Evolutionary conservation across 2,797 vertebrate genomes (phyloP).

Genomic region (Karalla daura): DNA sequence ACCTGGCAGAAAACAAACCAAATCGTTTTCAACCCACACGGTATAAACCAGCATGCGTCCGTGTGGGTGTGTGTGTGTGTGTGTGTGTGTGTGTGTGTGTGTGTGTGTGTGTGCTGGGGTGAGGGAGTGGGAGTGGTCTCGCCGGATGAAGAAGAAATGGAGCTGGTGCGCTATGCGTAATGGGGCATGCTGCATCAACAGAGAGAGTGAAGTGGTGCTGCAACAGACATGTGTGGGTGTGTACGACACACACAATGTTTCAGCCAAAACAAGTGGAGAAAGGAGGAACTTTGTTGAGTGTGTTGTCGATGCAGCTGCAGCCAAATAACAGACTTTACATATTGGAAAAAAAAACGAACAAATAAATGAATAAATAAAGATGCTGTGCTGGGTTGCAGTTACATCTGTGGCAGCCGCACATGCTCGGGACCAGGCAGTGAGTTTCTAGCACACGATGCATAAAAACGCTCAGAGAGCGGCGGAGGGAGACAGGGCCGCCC

Average conservation of each 20-base stretch:
- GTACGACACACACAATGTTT: slow-evolving; percentile 37
- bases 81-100: too few species aligned
- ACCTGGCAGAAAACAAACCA: slow-evolving; percentile 32
- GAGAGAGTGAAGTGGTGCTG: slow-evolving; percentile 37
- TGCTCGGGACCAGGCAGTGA: slow-evolving; percentile 68
- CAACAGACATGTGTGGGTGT: slow-evolving; percentile 39
- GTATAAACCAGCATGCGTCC: slow-evolving; percentile 64
- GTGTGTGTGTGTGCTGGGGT: too few species aligned
- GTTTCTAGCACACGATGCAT: slow-evolving; percentile 37
- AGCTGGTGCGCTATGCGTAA: slow-evolving; percentile 52
- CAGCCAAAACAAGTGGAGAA: slow-evolving; percentile 30
- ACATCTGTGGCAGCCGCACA: slow-evolving; percentile 69
- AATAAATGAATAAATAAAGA: too few species aligned
- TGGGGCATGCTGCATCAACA: slow-evolving; percentile 70
- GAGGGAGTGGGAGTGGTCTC: slow-evolving; percentile 17
- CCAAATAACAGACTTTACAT: slow-evolving; percentile 31
- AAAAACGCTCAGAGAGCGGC: slow-evolving; percentile 40
- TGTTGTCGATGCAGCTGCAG: slow-evolving; percentile 60
- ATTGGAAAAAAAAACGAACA: slow-evolving; percentile 43
- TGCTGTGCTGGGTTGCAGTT: slow-evolving; percentile 38
- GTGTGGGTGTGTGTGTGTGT: slow-evolving; percentile 46
- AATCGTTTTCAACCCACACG: slow-evolving; percentile 38
- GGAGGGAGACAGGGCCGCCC: slow-evolving; percentile 44
- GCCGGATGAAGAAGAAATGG: slow-evolving; percentile 50
- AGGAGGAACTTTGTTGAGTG: slow-evolving; percentile 41